phyloP scores from a whole-genome alignment of 2,113 vertebrate genomes.

The Corythaeola cristata region DNA sequence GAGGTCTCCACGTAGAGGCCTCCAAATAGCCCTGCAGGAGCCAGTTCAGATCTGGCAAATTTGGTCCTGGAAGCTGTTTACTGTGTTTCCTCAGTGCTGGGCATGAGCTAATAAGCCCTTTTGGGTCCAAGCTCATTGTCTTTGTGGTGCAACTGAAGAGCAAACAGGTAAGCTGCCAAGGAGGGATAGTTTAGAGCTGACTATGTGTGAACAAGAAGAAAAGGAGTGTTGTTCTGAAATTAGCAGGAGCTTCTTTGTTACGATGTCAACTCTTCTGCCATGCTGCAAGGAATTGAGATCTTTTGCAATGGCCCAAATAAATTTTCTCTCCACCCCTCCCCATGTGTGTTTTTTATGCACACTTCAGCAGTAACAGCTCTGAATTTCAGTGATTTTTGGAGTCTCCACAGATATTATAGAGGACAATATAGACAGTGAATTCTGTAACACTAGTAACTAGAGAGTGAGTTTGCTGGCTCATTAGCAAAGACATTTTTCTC shows the following conservation, averaged over 20 bases:
- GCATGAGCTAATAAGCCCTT: background rate
- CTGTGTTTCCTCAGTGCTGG: background rate
- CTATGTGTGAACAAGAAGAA: background rate
- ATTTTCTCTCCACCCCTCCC: background rate
- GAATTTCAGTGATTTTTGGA: background rate
- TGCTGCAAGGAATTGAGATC: background rate
- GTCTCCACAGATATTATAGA: background rate
- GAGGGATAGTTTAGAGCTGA: background rate
- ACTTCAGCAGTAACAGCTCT: background rate
- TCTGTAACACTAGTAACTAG: background rate
- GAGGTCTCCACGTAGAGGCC: background rate
- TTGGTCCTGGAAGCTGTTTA: background rate
- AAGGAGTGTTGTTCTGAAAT: background rate
- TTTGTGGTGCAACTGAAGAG: background rate
- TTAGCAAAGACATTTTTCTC: background rate
- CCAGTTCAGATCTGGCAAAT: background rate
- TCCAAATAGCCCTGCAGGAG: background rate
- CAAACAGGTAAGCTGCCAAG: background rate
- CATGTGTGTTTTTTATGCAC: background rate
- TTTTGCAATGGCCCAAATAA: background rate
- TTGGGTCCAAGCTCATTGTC: background rate
- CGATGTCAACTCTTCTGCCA: fast-evolving
- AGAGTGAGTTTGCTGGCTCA: background rate
- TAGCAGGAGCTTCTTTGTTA: background rate
- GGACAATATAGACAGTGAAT: background rate